Evolutionary conservation across 2,797 vertebrate species (phyloP).

Genomic region (Chiloscyllium punctatum): DNA sequence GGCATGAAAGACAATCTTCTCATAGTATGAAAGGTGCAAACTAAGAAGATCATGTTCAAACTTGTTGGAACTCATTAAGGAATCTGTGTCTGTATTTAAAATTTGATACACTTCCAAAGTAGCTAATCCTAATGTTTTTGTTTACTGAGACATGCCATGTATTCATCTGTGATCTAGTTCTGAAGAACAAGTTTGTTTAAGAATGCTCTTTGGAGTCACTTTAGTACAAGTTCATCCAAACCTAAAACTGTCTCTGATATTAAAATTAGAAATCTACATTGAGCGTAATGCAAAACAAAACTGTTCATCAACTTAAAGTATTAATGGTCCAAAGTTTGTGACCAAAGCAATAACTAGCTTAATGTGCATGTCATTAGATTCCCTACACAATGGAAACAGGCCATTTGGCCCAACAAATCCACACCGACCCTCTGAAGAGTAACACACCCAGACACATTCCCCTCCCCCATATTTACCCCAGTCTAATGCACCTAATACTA

Average conservation of each 20-base stretch:
- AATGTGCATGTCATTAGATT: neutral
- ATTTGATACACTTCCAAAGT: neutral
- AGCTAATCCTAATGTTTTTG: neutral
- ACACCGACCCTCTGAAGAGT: too few species aligned
- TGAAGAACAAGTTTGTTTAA: neutral
- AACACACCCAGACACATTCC: too few species aligned
- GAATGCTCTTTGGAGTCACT: neutral
- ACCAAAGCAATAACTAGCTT: neutral
- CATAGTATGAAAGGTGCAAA: neutral
- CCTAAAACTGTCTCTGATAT: neutral
- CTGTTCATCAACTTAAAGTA: neutral
- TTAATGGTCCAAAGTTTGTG: neutral
- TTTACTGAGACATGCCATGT: neutral
- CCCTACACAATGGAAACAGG: neutral
- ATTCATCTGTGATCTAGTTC: neutral
- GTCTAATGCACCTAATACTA: too few species aligned
- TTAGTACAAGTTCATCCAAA: neutral
- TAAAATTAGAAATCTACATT: neutral
- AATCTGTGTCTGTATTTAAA: neutral
- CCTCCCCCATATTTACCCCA: too few species aligned
- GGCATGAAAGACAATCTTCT: neutral
- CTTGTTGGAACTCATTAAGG: conserved; percentile 18
- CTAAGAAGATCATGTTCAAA: neutral
- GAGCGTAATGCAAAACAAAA: neutral
- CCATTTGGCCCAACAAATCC: too few species aligned